phyloP scores from a whole-genome alignment of 2,888 invertebrate genomes.

The Pristionchus entomophagus region DNA sequence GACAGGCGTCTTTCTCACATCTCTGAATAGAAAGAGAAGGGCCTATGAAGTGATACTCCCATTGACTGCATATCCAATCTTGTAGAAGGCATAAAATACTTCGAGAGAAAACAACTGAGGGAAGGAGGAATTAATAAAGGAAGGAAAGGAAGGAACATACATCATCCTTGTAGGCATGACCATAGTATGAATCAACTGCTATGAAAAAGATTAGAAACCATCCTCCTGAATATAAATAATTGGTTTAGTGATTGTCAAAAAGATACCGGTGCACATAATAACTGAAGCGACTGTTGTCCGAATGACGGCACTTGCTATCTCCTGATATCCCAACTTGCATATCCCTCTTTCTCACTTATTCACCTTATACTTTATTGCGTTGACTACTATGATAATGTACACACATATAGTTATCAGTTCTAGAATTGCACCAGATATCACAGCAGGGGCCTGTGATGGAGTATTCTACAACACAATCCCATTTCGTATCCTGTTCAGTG shows the following conservation, averaged over 20 bases:
- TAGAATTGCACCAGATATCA: not conserved
- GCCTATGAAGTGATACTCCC: not conserved
- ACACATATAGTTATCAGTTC: not conserved
- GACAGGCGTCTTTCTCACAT: not conserved
- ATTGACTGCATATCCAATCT: not conserved
- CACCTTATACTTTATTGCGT: constrained; percentile 1
- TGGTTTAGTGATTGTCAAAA: not conserved
- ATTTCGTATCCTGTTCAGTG: too few species aligned
- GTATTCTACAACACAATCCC: too few species aligned
- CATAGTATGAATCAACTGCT: not conserved
- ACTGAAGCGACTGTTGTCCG: not conserved
- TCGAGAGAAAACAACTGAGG: not conserved
- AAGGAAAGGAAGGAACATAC: not conserved
- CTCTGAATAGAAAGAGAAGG: not conserved
- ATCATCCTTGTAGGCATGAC: not conserved
- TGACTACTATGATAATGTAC: not conserved
- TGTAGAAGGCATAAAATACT: not conserved
- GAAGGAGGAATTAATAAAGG: not conserved
- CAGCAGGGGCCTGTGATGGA: not conserved
- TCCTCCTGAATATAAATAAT: not conserved
- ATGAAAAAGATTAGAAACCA: constrained; percentile 4
- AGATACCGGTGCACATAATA: not conserved
- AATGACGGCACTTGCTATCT: not conserved
- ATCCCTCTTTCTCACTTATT: not conserved
- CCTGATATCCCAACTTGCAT: not conserved